Evolutionary conservation across 2,888 invertebrate species (phyloP).

Genomic region (Drepanosiphum platanoidis): DNA sequence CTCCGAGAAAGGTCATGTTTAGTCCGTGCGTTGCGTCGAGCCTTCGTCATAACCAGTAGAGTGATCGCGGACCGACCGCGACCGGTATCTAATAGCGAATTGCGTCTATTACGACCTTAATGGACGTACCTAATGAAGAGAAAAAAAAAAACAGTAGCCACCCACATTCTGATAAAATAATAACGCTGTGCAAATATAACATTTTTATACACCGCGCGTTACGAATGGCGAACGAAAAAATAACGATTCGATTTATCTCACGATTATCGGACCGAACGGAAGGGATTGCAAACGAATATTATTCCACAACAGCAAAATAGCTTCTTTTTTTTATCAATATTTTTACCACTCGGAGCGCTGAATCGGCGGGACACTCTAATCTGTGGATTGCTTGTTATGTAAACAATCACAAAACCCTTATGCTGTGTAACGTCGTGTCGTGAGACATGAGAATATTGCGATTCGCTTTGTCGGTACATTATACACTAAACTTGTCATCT

Average conservation of each 20-base stretch:
- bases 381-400: too few species aligned
- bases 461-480: too few species aligned
- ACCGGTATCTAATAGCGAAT: constrained; percentile 19
- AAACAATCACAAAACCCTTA: too few species aligned
- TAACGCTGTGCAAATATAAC: neutral
- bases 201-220: neutral
- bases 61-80: neutral
- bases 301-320: neutral
- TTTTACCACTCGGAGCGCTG: neutral
- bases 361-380: too few species aligned
- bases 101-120: neutral
- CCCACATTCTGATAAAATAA: constrained; percentile 1
- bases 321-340: neutral
- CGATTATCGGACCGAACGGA: neutral
- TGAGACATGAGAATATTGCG: neutral
- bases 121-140: too few species aligned
- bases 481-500: too few species aligned
- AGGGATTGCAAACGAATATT: neutral
- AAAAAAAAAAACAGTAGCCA: neutral
- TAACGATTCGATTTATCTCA: neutral
- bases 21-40: neutral
- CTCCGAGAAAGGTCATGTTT: neutral
- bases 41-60: constrained; percentile 13
- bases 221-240: neutral
- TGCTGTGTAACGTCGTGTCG: too few species aligned